These are phyloP conservation scores for Orcinus orca DNA, from an alignment of 2,113 vertebrate genomes.

Conservation along the genomic window DNA sequence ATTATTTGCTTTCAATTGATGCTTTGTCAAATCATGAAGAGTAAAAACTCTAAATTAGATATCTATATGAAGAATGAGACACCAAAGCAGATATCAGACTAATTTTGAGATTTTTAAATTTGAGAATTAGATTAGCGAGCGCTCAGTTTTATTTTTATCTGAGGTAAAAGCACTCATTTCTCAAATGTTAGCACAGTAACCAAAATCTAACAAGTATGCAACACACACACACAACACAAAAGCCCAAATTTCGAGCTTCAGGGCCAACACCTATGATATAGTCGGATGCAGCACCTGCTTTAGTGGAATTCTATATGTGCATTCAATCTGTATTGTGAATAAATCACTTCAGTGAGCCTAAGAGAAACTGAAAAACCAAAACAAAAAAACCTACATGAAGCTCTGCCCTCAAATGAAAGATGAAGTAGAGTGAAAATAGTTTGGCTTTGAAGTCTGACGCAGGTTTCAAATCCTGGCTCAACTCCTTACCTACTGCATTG, in stretches of 20 bases:
- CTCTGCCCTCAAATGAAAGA: not conserved
- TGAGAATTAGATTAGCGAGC: not conserved
- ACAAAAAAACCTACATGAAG: not conserved
- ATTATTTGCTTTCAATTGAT: slow-evolving; percentile 16
- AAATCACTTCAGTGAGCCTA: not conserved
- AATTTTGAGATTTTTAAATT: slow-evolving; percentile 36
- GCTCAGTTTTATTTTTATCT: not conserved
- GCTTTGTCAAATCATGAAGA: not conserved
- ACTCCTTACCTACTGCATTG: not conserved
- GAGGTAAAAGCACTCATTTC: slow-evolving; percentile 5
- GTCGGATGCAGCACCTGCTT: not conserved
- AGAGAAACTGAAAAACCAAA: not conserved
- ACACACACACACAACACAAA: slow-evolving; percentile 17
- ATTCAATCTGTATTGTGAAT: not conserved
- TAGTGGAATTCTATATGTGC: not conserved
- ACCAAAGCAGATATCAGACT: not conserved
- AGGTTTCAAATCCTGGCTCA: not conserved
- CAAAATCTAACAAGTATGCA: not conserved
- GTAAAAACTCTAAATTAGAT: not conserved
- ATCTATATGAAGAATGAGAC: slow-evolving; percentile 29
- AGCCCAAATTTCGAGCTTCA: not conserved
- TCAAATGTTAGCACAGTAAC: slow-evolving; percentile 22
- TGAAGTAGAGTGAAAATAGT: not conserved
- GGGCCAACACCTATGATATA: not conserved
- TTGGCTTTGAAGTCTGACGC: not conserved